A percentile compares a stretch with the other conserved stretches of the same genome.
Evolutionary conservation across 2,888 invertebrate species (phyloP).

Genomic region (Poecilobothrus nobilitatus): DNA sequence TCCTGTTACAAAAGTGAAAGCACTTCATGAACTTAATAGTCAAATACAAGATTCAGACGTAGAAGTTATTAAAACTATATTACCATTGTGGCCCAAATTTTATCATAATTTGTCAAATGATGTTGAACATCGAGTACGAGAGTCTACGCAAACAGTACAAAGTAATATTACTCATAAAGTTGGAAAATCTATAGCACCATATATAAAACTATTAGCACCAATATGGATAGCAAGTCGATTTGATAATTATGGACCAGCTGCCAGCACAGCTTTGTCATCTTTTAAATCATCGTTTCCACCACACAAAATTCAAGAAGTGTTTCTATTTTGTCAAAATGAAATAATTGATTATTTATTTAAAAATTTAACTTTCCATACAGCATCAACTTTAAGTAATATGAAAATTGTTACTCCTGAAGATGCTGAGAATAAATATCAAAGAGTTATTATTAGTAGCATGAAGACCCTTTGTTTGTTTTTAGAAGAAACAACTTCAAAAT

Average conservation of each 20-base stretch:
- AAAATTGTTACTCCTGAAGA: constrained; percentile 55
- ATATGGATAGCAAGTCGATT: constrained; percentile 78
- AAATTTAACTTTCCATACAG: constrained; percentile 55
- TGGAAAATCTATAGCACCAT: constrained; percentile 69
- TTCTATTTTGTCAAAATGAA: constrained; percentile 74
- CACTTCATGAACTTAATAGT: constrained; percentile 61
- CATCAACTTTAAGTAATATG: constrained; percentile 48
- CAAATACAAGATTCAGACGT: constrained; percentile 57
- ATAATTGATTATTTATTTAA: constrained; percentile 65
- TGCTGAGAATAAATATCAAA: constrained; percentile 59
- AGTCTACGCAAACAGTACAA: constrained; percentile 67
- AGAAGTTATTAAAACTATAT: constrained; percentile 58
- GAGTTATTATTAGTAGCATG: constrained; percentile 56
- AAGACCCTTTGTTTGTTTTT: constrained; percentile 57
- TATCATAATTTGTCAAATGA: constrained; percentile 71
- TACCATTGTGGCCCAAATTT: constrained; percentile 76
- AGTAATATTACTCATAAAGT: constrained; percentile 56
- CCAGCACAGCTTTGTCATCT: constrained; percentile 57
- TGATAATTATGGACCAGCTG: constrained; percentile 79
- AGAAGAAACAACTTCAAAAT: constrained; percentile 47
- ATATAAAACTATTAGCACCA: constrained; percentile 67
- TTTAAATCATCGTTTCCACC: constrained; percentile 70
- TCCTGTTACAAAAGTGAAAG: constrained; percentile 81
- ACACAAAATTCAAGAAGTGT: constrained; percentile 67
- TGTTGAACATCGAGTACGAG: constrained; percentile 73